These are phyloP conservation scores for Drosophila fuyamai DNA, from an alignment of 1,140 invertebrate species.

Conservation along the genomic window DNA sequence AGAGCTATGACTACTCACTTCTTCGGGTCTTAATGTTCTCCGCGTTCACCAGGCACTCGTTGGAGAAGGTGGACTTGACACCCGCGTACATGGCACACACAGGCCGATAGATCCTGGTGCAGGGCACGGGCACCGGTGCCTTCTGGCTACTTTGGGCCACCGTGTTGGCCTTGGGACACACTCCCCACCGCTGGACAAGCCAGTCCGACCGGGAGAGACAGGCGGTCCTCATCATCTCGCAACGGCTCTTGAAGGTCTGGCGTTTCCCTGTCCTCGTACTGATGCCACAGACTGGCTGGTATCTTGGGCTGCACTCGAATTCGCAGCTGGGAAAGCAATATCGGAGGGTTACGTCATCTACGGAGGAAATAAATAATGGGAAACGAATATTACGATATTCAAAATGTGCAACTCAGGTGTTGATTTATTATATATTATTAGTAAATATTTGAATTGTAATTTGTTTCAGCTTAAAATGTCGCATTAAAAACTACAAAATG, in stretches of 20 bases:
- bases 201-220: conserved; percentile 57
- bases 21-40: conserved; percentile 69
- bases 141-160: conserved; percentile 20
- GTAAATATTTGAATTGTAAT: not conserved
- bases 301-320: conserved; percentile 32
- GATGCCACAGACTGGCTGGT: conserved; percentile 58
- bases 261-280: conserved; percentile 40
- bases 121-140: conserved; percentile 57
- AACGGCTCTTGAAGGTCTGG: conserved; percentile 58
- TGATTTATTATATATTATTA: not conserved
- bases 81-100: conserved; percentile 72
- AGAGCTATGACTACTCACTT: conserved; percentile 35
- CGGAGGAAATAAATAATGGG: not conserved
- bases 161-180: conserved; percentile 32
- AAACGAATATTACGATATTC: too few species aligned
- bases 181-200: conserved; percentile 53
- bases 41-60: conserved; percentile 76
- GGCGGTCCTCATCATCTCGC: conserved; percentile 54
- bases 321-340: conserved; percentile 63
- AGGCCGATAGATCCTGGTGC: conserved; percentile 71
- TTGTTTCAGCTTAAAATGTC: too few species aligned
- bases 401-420: too few species aligned
- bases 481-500: not conserved
- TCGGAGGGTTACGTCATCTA: conserved; percentile 55
- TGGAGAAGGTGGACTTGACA: conserved; percentile 77